Evolutionary conservation across 2,888 invertebrate species (phyloP).

Genomic region (Drosophila subsilvestris): DNA sequence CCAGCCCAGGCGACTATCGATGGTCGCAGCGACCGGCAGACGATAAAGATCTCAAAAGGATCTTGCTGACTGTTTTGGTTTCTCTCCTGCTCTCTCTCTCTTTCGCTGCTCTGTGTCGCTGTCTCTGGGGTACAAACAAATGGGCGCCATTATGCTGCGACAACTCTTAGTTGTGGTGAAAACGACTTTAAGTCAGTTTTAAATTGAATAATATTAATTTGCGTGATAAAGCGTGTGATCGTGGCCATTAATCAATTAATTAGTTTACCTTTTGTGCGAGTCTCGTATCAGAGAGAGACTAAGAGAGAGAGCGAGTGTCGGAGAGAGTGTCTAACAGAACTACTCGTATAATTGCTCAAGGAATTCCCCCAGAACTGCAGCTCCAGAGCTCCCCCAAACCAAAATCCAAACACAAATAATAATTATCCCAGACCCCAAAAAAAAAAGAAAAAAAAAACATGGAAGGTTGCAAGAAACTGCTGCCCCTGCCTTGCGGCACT

Average conservation of each 20-base stretch:
- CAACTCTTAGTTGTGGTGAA: constrained; percentile 83
- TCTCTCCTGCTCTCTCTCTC: constrained; percentile 24
- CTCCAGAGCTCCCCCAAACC: constrained; percentile 46
- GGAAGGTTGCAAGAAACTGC: constrained; percentile 53
- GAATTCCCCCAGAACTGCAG: constrained; percentile 56
- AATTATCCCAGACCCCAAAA: constrained; percentile 40
- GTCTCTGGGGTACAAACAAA: constrained; percentile 61
- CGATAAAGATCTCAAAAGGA: constrained; percentile 84
- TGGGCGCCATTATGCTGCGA: constrained; percentile 80
- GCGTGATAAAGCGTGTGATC: constrained; percentile 80
- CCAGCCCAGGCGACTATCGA: constrained; percentile 57
- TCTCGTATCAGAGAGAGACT: constrained; percentile 13
- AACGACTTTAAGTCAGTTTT: constrained; percentile 82
- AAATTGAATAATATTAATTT: constrained; percentile 82
- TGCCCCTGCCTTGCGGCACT: constrained; percentile 77
- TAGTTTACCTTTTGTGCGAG: constrained; percentile 66
- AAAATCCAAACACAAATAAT: constrained; percentile 63
- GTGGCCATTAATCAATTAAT: constrained; percentile 81
- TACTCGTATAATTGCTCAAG: constrained; percentile 65
- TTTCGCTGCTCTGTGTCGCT: constrained; percentile 9
- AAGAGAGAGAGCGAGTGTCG: constrained; percentile 13
- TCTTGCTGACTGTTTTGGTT: constrained; percentile 78
- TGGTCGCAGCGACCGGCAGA: constrained; percentile 45
- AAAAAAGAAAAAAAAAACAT: constrained; percentile 52
- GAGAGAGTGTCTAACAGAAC: constrained; percentile 55